Evolutionary conservation across 2,113 vertebrate genomes (phyloP), one percentile per base, ranked within the genome.

Genomic region (Austrofundulus limnaeus): DNA sequence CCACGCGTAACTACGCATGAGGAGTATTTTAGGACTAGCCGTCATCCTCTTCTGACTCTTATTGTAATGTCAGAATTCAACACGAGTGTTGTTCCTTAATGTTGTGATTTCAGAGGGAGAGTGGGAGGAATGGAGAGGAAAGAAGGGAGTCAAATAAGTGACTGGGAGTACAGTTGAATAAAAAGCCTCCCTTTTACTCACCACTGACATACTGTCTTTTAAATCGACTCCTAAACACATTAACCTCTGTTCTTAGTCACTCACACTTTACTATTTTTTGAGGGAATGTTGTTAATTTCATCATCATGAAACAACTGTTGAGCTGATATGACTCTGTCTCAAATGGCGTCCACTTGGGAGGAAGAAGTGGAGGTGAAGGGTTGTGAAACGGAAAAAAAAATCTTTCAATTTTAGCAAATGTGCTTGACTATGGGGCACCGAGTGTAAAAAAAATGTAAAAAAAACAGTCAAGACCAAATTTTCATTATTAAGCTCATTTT

Each of bases 231-330:
- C 31, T 10, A 34, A 34, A 10, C 31, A 34, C 8, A 34, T 5
- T 10, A 10, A 10, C 31, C 9, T 5, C 31, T 34, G 5, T 8
- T 34, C 31, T 10, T 2, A 8, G 9, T 5, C 5, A 8, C 9
- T 28, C 28, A 28, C 7, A 3, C 28, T 3, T 28, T 28, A 7
- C 28, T 28, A 5, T 8, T 34, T 34, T 34, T 9, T 10, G 6
- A 8, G 8, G 28, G 31, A 5, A 5, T 47, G 61, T 47, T 55
- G 43, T 70, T 75, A 1, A 56, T 84, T 77, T 70, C 24, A 47
- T 56, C 79, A 77, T 82, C 68, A 70, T 5, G 38, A 56, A 77
- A 77, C 61, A 79, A 63, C 77, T 75, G 75, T 85, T 79, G 80
- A 75, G 58, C 80, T 71, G 77, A 65, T 63, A 78, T 69, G 72